phyloP scores from a whole-genome alignment of 2,113 vertebrate genomes.

The Morphnarchus princeps region DNA sequence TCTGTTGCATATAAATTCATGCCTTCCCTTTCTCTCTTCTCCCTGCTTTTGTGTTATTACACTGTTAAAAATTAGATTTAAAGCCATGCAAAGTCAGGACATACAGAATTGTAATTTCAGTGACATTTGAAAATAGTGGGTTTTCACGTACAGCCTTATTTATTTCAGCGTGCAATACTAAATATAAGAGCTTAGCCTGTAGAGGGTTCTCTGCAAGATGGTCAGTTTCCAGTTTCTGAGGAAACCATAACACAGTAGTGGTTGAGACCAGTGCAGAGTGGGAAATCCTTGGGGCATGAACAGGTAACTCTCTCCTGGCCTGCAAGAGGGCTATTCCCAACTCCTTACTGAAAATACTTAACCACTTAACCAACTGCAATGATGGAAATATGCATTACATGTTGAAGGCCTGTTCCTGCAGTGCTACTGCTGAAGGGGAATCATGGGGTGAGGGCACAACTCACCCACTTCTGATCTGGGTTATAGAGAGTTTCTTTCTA shows the following conservation, averaged over 20 bases:
- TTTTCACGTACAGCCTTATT: neutral
- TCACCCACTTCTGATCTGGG: neutral
- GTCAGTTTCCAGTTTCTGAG: neutral
- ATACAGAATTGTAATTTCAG: neutral
- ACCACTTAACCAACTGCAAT: neutral
- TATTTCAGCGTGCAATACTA: neutral
- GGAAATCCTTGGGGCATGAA: neutral
- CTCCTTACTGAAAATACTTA: neutral
- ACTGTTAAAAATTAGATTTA: neutral
- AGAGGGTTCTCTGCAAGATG: neutral
- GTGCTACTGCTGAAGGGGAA: rapidly evolving
- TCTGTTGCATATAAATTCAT: neutral
- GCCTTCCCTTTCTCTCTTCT: neutral
- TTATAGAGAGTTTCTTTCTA: neutral
- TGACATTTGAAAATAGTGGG: neutral
- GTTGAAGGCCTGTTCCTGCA: neutral
- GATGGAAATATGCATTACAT: neutral
- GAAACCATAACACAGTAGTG: neutral
- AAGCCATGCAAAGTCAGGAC: neutral
- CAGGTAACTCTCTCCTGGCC: neutral
- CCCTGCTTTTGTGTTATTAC: neutral
- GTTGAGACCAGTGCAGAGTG: neutral
- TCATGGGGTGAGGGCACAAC: neutral
- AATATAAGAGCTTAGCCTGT: neutral
- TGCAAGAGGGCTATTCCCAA: neutral